Conservation (phyloP, 2,888 invertebrate species). For the Aquatica leii region DNA sequence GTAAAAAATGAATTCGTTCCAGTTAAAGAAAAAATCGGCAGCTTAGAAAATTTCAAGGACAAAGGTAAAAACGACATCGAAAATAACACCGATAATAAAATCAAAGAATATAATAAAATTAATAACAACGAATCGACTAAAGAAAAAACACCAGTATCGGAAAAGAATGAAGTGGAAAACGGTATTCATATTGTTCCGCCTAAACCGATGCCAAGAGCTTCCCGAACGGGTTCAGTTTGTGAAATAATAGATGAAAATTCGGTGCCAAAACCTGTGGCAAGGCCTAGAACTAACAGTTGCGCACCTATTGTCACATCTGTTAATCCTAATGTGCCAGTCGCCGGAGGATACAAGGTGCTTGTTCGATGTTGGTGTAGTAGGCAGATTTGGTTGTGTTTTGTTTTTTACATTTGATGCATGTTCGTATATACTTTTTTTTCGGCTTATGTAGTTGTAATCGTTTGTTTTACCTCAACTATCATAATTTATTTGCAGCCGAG, state of each 20-base stretch:
- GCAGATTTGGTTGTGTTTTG: conserved; percentile 3
- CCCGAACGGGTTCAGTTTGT: conserved; percentile 74
- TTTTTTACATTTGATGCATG: conserved; percentile 2
- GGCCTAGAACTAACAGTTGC: conserved; percentile 72
- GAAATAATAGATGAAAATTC: conserved; percentile 64
- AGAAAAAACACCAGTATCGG: no score
- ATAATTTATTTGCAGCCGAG: conserved; percentile 80
- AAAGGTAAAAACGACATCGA: background rate
- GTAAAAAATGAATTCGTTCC: conserved; percentile 65
- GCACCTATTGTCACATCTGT: conserved; percentile 68
- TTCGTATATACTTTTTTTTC: background rate
- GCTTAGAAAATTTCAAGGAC: conserved; percentile 61
- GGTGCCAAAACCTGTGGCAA: conserved; percentile 71
- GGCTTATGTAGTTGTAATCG: background rate
- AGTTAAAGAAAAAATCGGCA: conserved; percentile 70
- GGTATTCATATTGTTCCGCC: conserved; percentile 65
- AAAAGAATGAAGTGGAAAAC: conserved; percentile 28
- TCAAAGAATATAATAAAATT: conserved; percentile 50
- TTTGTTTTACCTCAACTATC: background rate
- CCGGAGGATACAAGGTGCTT: conserved; percentile 79
- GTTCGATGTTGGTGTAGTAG: background rate
- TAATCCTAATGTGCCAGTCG: conserved; percentile 62
- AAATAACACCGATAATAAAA: conserved; percentile 35
- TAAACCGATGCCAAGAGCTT: conserved; percentile 82
- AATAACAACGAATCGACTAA: conserved; percentile 47